phyloP scores from a whole-genome alignment of 2,113 vertebrate genomes.

The Gavialis gangeticus region DNA sequence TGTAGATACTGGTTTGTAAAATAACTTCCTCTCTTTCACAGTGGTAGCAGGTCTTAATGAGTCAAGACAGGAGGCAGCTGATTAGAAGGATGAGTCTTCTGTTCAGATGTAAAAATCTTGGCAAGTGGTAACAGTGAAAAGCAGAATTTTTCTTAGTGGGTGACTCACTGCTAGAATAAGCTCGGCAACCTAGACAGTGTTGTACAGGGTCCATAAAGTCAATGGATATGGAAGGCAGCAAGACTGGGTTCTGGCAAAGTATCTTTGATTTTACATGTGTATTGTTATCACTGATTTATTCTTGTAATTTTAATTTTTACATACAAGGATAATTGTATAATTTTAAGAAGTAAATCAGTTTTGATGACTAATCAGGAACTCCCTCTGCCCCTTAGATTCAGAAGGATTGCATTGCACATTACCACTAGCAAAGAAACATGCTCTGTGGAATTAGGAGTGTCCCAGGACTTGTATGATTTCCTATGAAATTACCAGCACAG shows the following conservation, averaged over 20 bases:
- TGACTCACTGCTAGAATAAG: background rate
- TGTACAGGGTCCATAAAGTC: background rate
- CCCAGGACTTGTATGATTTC: background rate
- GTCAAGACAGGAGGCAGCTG: constrained; percentile 19
- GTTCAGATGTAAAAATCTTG: constrained; percentile 14
- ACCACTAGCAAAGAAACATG: background rate
- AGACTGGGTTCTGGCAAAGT: background rate
- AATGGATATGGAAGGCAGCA: background rate
- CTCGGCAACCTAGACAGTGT: background rate
- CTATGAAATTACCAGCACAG: background rate
- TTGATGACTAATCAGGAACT: background rate
- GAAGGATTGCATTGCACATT: background rate
- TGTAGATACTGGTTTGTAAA: background rate
- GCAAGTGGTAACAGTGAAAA: background rate
- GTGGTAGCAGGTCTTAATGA: constrained; percentile 29
- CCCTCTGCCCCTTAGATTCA: background rate
- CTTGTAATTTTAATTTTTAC: too few relatives aligned
- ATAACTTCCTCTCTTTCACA: constrained; percentile 5
- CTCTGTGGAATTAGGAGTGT: background rate
- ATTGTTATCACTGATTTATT: too few relatives aligned
- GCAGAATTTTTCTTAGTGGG: background rate
- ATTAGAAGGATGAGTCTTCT: constrained; percentile 8
- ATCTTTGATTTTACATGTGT: background rate
- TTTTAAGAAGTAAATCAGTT: background rate
- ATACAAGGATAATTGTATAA: background rate